Base-by-base conservation (phyloP, 2,113 vertebrate genomes). In the Serinus canaria region DNA sequence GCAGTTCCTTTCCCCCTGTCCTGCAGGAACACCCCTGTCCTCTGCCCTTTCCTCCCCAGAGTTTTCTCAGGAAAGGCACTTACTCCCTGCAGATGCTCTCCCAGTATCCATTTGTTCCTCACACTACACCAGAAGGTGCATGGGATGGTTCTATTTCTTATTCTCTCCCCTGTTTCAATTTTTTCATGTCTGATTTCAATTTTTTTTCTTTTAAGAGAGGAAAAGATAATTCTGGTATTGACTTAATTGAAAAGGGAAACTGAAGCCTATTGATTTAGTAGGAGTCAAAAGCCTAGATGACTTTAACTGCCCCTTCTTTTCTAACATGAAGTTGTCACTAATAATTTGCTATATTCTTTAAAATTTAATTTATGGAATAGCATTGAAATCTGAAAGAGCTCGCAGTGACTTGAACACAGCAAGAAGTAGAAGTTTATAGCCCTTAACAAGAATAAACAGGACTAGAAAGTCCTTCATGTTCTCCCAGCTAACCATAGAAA, bases 401-500 rank as follows among this genome's bases (percentile, higher is more conserved):
- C 4, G 0, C 60, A 89, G 64, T 43, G 63, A 62, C 44, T 77
- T 46, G 75, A 90, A 64, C 87, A 87, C 70, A 69, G 56, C 58
- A 88, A 95, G 63, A 56, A 81, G n/a, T 2, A 91, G 88, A 92
- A 94, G 37, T 94, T 93, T 96, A 92, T 74, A 62, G 80, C 31
- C 79, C 81, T 46, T 92, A 83, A 79, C 35, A 80, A 94, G 95
- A 94, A 67, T 55, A 94, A 94, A 91, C 89, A 92, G 78, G 70
- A 82, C n/a, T 39, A 90, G 91, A 82, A 93, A 93, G 83, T 72
- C 75, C 68, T 95, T 93, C 89, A 83, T 85, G 55, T 75, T 96
- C 89, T 97, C 92, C 88, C 95, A 92, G 43, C 46, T 35, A 76
- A 82, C 75, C 83, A 81, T 62, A 92, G 74, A 89, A 96, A 93